Base-by-base conservation (phyloP, 2,888 invertebrate species). In the Eristalis pertinax region DNA sequence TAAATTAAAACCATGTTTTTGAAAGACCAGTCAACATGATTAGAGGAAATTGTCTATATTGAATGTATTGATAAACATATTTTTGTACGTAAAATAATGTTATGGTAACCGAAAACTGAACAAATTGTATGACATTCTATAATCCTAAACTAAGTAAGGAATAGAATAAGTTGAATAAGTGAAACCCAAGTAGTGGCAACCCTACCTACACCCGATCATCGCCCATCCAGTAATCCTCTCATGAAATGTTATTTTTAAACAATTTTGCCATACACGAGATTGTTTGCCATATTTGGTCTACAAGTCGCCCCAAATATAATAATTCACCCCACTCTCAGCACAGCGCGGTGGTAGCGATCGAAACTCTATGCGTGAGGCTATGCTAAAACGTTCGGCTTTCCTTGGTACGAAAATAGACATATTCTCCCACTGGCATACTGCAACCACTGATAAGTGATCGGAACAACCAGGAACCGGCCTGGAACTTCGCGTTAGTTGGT, bases 201-300 rank as follows among this genome's bases (percentile, higher is more conserved):
- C 32, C 82, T 82, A 11, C 11, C 26, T 38, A 58, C 69, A 62
- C 13, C 26, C 78, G 74, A 13, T 10, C 24, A 60, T 67, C 68
- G 65, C 22, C n/a, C 50, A 26, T 69, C 22, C 73, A 72, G 56
- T 60, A 43, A 73, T 70, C 38, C 29, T 19, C 38, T 50, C 38
- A 24, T 19, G 26, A 65, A 69, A 77, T 67, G n/a, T 78, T 85
- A 86, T 86, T 86, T 86, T 74, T 83, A 86, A 78, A 82, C 32
- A 68, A 67, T 64, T 78, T 79, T 83, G 82, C 83, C 86, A 86
- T 86, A 70, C 67, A 72, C 50, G 75, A 62, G 56, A 22, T 7
- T 72, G 74, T 74, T 82, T 78, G 67, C 86, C 86, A 83, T 86
- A 86, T 83, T 79, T 78, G 82, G 86, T 83, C 62, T 86, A 83